A percentile compares a stretch with the other conserved stretches of the same genome.
Evolutionary conservation across 2,888 invertebrate species (phyloP).

Genomic region (Nemapogon koenigi): DNA sequence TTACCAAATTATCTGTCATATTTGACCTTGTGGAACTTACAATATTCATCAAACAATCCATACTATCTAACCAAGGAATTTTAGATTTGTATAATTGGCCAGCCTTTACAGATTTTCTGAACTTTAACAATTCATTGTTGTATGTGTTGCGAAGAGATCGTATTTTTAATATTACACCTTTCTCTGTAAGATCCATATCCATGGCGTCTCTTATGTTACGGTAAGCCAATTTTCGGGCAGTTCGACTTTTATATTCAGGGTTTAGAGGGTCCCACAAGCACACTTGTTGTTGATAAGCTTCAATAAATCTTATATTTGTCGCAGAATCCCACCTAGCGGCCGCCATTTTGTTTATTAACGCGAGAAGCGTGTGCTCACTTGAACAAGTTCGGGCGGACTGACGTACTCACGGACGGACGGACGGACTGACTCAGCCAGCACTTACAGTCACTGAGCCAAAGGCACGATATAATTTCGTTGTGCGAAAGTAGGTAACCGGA

Average conservation of each 20-base stretch:
- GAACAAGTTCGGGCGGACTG: too few species aligned
- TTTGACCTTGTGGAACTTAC: not conserved
- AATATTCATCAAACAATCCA: not conserved
- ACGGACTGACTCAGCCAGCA: too few species aligned
- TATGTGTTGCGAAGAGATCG: slow-evolving; percentile 1
- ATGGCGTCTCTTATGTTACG: not conserved
- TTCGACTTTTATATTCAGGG: not conserved
- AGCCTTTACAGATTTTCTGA: not conserved
- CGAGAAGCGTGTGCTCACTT: too few species aligned
- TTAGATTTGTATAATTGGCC: not conserved
- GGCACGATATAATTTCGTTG: too few species aligned
- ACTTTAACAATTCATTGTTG: slow-evolving; percentile 1
- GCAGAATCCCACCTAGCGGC: not conserved
- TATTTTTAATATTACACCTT: not conserved
- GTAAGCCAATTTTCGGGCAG: not conserved
- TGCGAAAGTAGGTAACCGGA: too few species aligned
- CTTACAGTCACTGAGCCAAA: too few species aligned
- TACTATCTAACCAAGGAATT: slow-evolving; percentile 1
- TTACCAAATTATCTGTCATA: not conserved
- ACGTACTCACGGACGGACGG: too few species aligned
- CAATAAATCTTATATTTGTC: not conserved
- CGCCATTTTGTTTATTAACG: too few species aligned
- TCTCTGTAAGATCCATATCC: not conserved
- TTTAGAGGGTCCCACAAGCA: slow-evolving; percentile 1
- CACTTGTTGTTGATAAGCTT: not conserved